phyloP scores from a whole-genome alignment of 2,888 invertebrate species.

The Zootermopsis nevadensis region DNA sequence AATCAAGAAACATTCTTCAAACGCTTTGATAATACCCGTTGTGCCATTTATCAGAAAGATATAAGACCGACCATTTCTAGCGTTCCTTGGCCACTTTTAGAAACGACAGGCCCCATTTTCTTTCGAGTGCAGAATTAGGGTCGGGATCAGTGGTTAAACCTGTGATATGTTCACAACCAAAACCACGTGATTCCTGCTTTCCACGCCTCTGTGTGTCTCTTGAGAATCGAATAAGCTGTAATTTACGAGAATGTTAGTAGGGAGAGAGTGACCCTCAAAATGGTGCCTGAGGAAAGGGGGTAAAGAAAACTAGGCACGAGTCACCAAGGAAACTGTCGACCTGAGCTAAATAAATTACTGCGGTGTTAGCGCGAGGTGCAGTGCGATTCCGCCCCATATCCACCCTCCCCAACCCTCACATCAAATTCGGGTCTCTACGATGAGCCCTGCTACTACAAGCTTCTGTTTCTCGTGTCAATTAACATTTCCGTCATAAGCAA shows the following conservation, averaged over 20 bases:
- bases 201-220: not conserved
- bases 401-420: not conserved
- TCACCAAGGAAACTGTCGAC: conserved; percentile 20
- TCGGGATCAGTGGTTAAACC: not conserved
- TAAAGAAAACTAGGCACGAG: not conserved
- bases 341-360: conserved; percentile 27
- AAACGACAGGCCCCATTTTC: not conserved
- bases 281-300: not conserved
- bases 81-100: not conserved
- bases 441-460: too few relatives aligned
- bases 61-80: too few relatives aligned
- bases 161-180: not conserved
- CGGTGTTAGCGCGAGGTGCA: conserved; percentile 8
- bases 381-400: not conserved
- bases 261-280: conserved; percentile 16
- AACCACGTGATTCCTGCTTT: not conserved
- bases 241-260: conserved; percentile 14
- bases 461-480: too few relatives aligned
- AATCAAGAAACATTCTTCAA: too few relatives aligned
- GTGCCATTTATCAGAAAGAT: too few relatives aligned
- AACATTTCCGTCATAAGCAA: too few relatives aligned
- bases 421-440: not conserved
- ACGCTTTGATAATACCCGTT: too few relatives aligned
- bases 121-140: not conserved
- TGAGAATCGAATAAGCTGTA: conserved; percentile 2